Base-by-base conservation (phyloP, 2,797 vertebrate species). In the Carcharodon carcharias region DNA sequence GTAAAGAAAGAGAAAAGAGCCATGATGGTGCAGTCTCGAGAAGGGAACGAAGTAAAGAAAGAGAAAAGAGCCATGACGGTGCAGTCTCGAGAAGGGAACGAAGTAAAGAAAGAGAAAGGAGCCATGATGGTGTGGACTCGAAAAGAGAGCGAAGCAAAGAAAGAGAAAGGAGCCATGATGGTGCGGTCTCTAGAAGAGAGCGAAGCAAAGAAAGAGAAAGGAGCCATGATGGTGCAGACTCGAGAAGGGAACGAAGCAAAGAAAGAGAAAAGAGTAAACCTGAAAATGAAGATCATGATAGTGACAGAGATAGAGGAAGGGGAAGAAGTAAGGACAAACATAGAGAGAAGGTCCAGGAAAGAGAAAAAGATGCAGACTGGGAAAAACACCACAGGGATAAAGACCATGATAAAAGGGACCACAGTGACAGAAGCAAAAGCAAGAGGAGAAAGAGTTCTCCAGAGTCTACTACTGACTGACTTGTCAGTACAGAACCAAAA, bases 201-300 rank as follows among this genome's bases (percentile, higher is more conserved):
- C 8, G 1, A 73, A 73, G 71, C 28, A 73, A 31, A 73, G 71
- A 73, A 65, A 65, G 65, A 21, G 65, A 67, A 28, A 77, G 7
- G 71, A 77, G 71, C 71, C 71, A 35, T n/a, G 71, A 77, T 35
- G 11, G 71, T 31, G 71, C 2, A 2, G 71, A 77, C 2, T 77
- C 11, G 11, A 77, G 71, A 77, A 77, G 31, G 12, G 71, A 77
- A 12, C 31, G 71, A 85, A 77, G 98, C 98, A 96, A 98, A 98
- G 99, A 99, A 95, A 98, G 98, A 97, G 98, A 98, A 77, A 50
- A 95, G 0, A 97, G 98, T 96, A 98, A 97, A 96, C 97, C 97
- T 96, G 98, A 99, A 97, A 98, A 97, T 12, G 99, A 99, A 8
- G 99, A 99, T 61, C 97, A 98, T 96, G 96, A 97, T 96, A 96